A percentile compares a stretch with the other conserved stretches of the same genome.
phyloP scores from a whole-genome alignment of 2,888 invertebrate species.

The Leptinotarsa peninsularis region DNA sequence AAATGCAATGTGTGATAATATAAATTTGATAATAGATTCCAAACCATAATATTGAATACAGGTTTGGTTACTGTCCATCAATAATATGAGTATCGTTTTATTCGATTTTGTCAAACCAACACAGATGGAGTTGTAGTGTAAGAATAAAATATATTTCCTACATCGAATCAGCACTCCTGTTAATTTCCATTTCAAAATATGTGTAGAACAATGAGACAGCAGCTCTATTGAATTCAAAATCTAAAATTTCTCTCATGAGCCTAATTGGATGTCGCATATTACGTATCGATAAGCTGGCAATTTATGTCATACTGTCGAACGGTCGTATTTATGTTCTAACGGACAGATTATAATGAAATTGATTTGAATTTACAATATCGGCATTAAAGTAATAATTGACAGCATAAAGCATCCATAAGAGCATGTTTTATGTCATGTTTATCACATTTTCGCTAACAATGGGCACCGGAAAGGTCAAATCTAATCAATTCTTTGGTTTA shows the following conservation, averaged over 20 bases:
- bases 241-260: neutral
- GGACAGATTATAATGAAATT: slow-evolving; percentile 44
- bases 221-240: slow-evolving; percentile 18
- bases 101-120: neutral
- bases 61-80: too few relatives aligned
- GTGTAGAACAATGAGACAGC: slow-evolving; percentile 19
- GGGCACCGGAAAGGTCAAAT: slow-evolving; percentile 31
- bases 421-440: slow-evolving; percentile 47
- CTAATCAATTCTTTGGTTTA: slow-evolving; percentile 21
- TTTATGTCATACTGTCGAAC: slow-evolving; percentile 34
- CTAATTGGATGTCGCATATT: slow-evolving; percentile 32
- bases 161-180: neutral
- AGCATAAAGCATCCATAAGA: slow-evolving; percentile 46
- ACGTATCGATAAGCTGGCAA: slow-evolving; percentile 35
- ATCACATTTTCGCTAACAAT: slow-evolving; percentile 34
- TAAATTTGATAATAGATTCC: too few relatives aligned
- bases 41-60: too few relatives aligned
- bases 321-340: slow-evolving; percentile 44
- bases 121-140: neutral
- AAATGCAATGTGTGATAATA: too few relatives aligned
- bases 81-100: neutral
- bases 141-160: neutral
- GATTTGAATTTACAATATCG: slow-evolving; percentile 47
- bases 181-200: neutral
- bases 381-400: slow-evolving; percentile 47